Base-by-base conservation (phyloP, 2,113 vertebrate genomes). In the Proterorhinus semilunaris region DNA sequence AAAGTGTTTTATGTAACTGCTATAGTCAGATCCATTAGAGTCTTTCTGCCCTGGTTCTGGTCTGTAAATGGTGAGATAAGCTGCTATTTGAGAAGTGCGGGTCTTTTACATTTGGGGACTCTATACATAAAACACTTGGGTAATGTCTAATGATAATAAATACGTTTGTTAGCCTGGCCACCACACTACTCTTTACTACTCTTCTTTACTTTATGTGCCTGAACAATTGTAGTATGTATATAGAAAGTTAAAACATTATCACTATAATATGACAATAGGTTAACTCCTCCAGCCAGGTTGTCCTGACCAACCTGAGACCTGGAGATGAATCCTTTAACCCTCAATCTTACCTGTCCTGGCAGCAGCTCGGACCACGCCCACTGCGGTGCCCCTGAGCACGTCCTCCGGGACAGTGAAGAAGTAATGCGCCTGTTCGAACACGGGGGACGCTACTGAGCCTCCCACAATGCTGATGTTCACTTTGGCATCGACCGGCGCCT, bases 381-480 rank as follows among this genome's bases (percentile, higher is more conserved):
- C 91, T 0, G 86, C 93, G 5, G 94, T 88, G 0, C 97, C 97
- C 36, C 93, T 92, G n/a, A 92, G 91, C 13, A 91, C 82, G 15
- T 98, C 95, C 80, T 99, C 98, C 0, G 94, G 85, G 68, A 98
- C 92, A 0, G 93, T 95, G 87, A 98, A 98, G 86, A 95, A 96
- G 89, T 99, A 99, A 77, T 98, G 96, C 0, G 92, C 91, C 84
- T 96, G 97, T 64, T 98, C 95, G 47, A 98, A 99, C 80, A 95
- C 79, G 0, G 98, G 98, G 3, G 96, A 93, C 0, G 91, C 92
- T 71, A 96, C 94, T 0, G 93, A 95, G 81, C 96, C 95, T 0
- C 93, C 91, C 63, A 99, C 94, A 6, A 99, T 92, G 81, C 98
- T 99, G 89, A 99, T 92, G 82, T 99, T 98, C 47, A 98, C 95